These are phyloP conservation scores for Brachirus orientalis DNA, from an alignment of 2,113 vertebrate species.

Conservation along the genomic window DNA sequence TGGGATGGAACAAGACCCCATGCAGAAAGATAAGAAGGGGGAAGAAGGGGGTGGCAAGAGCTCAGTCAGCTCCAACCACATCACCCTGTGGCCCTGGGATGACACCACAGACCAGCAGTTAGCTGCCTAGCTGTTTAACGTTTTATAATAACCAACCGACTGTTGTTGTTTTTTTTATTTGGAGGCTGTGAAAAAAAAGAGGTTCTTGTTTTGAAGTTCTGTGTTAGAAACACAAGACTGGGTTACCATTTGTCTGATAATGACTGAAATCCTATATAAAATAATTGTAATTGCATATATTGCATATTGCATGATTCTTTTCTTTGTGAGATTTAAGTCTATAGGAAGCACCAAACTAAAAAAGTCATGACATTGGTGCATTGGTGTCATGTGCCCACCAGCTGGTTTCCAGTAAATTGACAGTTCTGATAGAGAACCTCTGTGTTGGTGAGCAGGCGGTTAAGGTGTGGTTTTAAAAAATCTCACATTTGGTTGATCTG, in stretches of 20 bases:
- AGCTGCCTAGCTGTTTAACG: slow-evolving; percentile 38
- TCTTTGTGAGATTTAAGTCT: no score
- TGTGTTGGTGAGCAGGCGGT: background rate
- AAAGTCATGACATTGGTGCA: background rate
- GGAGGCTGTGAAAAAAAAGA: background rate
- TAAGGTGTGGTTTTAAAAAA: no score
- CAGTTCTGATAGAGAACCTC: background rate
- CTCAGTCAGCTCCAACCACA: slow-evolving; percentile 34
- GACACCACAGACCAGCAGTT: slow-evolving; percentile 55
- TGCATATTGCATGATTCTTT: no score
- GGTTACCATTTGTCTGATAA: no score
- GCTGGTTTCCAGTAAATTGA: slow-evolving; percentile 13
- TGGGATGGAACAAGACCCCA: slow-evolving; percentile 76
- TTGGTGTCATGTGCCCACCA: background rate
- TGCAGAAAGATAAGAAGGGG: slow-evolving; percentile 62
- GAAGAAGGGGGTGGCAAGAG: slow-evolving; percentile 18
- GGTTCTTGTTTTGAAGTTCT: slow-evolving; percentile 3
- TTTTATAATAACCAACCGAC: no score
- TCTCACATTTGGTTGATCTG: background rate
- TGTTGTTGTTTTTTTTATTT: slow-evolving; percentile 24
- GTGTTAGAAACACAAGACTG: background rate
- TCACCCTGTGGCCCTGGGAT: slow-evolving; percentile 43
- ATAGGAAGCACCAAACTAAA: background rate
- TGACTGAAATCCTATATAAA: no score
- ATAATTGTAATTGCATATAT: no score